Evolutionary conservation across 2,113 vertebrate species (phyloP).

Genomic region (Chrysochloris asiatica): DNA sequence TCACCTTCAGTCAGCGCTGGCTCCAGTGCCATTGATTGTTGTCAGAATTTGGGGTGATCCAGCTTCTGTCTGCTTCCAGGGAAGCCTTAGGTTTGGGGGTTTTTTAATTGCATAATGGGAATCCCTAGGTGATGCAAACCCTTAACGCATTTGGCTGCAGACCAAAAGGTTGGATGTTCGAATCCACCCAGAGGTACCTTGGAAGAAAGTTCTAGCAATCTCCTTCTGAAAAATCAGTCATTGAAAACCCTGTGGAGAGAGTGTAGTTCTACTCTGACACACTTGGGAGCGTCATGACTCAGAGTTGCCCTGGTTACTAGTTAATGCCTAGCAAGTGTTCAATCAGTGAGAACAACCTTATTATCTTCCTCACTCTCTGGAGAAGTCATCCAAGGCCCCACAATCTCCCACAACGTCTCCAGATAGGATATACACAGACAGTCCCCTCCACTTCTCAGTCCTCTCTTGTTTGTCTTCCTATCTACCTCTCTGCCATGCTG

Average conservation of each 20-base stretch:
- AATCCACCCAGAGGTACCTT: background rate
- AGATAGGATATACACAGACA: background rate
- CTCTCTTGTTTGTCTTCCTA: no score
- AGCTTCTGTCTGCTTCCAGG: no score
- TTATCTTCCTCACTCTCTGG: background rate
- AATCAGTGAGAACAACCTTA: background rate
- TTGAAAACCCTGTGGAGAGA: no score
- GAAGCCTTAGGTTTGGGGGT: background rate
- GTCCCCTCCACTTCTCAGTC: background rate
- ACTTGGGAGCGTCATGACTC: no score
- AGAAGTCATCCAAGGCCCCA: background rate
- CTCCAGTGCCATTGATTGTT: no score
- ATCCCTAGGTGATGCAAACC: background rate
- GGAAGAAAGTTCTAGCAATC: background rate
- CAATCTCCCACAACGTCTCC: background rate
- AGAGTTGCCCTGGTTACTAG: no score
- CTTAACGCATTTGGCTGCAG: background rate
- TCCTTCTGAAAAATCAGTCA: background rate
- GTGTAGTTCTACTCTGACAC: no score
- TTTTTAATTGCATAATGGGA: background rate
- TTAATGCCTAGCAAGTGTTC: background rate
- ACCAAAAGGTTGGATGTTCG: background rate
- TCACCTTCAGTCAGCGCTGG: no score
- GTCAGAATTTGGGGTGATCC: no score
- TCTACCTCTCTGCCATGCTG: background rate